These are phyloP conservation scores for Sarcophaga bullata DNA, from an alignment of 1,140 invertebrate species.

Conservation along the genomic window DNA sequence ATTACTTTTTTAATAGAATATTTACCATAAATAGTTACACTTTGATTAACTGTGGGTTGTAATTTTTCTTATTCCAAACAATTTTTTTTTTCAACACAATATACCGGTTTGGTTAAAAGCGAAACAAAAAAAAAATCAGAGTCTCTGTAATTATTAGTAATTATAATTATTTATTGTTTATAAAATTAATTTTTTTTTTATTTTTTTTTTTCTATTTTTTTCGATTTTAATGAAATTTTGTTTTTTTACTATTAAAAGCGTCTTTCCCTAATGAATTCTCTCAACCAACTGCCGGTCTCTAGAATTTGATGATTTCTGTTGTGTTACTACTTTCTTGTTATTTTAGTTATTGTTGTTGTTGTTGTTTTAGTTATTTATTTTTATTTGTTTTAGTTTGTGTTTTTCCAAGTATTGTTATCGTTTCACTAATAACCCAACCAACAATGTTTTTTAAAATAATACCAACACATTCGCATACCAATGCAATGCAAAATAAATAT, in stretches of 20 bases:
- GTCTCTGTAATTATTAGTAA: too few relatives aligned
- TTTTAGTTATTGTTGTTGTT: not conserved
- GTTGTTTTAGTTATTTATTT: not conserved
- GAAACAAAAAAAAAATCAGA: too few relatives aligned
- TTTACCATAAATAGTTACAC: conserved; percentile 10
- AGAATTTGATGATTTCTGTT: conserved; percentile 23
- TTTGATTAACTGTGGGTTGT: not conserved
- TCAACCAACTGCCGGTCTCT: conserved; percentile 28
- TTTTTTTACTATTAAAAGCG: conserved; percentile 23
- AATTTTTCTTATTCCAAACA: not conserved
- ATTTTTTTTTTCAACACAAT: too few relatives aligned
- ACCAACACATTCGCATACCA: too few relatives aligned
- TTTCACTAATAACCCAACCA: conserved; percentile 17
- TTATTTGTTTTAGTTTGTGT: not conserved
- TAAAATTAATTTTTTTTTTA: not conserved
- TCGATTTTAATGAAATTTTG: not conserved
- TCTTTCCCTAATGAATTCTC: conserved; percentile 29
- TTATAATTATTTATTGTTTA: not conserved
- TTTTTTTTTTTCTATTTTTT: not conserved
- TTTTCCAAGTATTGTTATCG: not conserved
- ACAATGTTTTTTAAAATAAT: conserved; percentile 1
- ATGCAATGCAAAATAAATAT: not conserved
- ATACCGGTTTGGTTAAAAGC: too few relatives aligned
- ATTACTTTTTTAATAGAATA: not conserved
- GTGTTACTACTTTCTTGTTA: conserved; percentile 5